Evolutionary conservation across 2,888 invertebrate genomes (phyloP), one percentile per base, ranked within the genome.

Genomic region (Ectobius pallidus): DNA sequence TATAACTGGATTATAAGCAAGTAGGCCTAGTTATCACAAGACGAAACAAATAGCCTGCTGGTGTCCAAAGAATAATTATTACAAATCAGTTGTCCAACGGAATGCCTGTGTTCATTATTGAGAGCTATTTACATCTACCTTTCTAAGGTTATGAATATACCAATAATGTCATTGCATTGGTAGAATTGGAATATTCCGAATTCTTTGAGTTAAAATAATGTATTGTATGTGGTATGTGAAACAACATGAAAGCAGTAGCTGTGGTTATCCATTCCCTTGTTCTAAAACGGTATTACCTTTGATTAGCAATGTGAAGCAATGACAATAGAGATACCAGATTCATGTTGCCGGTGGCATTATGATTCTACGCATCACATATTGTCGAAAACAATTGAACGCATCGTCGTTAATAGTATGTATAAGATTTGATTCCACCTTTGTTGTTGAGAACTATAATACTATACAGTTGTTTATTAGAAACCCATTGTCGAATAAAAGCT

Each of bases 381-480:
- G 22, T 25, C 22, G 42, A 18, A 63, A 42, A 65, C 46, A 46
- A 30, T 65, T 65, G 65, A 44, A 46, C 18, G 65, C 65, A 34
- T 34, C 7, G 27, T 27, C 27, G 65, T 30, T 65, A 65, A 46
- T 65, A 65, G 46, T 65, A 65, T 65, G 27, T 27, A 27, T 44
- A 65, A 46, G 65, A 65, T 65, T 44, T 46, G 65, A 65, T 65
- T 65, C 11, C 18, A 65, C 42, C 63, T 34, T 65, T 65, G 65
- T 65, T 46, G 7, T 27, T n/a, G 9, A 27, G n/a, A 22, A 18
- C 27, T 27, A 27, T 6, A 25, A 18, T n/a, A 46, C 25, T 9
- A 14, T 52, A 22, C 2, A 22, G 18, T 2, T 49, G 18, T 20
- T 49, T n/a, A 11, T n/a, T 0, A 49, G 20, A 49, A 44, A 44